A percentile compares a stretch with the other conserved stretches of the same genome.
These are phyloP conservation scores for Podargus strigoides DNA, from an alignment of 2,797 vertebrate species.

Conservation along the genomic window DNA sequence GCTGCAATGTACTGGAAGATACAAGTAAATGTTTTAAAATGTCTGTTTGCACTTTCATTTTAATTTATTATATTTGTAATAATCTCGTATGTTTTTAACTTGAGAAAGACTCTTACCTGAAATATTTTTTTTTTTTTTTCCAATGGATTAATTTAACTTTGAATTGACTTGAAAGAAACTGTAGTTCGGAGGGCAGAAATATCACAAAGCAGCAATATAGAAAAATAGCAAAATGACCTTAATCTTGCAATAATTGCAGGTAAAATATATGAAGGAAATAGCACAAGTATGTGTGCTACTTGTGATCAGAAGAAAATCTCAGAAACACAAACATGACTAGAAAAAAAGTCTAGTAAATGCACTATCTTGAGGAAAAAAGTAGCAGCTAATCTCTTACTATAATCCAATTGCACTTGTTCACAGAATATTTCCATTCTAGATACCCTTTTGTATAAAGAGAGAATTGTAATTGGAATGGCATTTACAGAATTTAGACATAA, in stretches of 20 bases:
- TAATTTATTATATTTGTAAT: not conserved
- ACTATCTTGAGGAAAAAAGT: not conserved
- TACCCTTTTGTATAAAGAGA: not conserved
- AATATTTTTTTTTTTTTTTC: not conserved
- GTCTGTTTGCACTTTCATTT: not conserved
- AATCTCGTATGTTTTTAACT: not conserved
- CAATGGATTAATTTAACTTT: not conserved
- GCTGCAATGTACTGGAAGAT: not conserved
- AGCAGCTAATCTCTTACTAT: not conserved
- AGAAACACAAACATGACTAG: not conserved
- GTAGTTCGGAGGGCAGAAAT: not conserved
- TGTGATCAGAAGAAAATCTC: not conserved
- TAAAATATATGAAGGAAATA: not conserved
- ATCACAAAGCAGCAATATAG: not conserved
- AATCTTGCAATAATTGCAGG: not conserved
- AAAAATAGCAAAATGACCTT: not conserved
- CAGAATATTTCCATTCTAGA: not conserved
- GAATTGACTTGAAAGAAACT: not conserved
- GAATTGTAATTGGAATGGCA: not conserved
- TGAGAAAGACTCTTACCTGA: not conserved
- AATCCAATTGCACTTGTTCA: not conserved
- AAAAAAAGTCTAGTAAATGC: not conserved
- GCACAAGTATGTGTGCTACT: not conserved
- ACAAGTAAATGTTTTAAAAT: not conserved
- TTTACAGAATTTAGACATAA: not conserved